Conservation (phyloP, 1,140 invertebrate genomes). For the Cydia splendana region DNA sequence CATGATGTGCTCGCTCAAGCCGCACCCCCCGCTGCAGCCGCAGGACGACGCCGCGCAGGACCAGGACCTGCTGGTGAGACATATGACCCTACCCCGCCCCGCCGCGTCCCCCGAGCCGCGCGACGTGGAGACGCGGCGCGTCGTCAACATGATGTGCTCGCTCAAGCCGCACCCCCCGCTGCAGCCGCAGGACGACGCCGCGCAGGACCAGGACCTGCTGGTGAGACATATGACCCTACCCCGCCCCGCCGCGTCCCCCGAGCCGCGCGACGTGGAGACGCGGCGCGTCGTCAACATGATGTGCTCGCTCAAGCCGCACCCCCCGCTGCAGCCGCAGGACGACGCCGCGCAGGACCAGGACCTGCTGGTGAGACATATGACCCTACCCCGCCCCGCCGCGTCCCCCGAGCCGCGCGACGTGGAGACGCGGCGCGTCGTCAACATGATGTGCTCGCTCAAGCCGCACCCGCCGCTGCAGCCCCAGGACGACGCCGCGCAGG, state of each 20-base stretch:
- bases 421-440: conserved; percentile 92
- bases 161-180: conserved; percentile 84
- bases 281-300: conserved; percentile 96
- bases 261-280: conserved; percentile 89
- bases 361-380: conserved; percentile 58
- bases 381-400: conserved; percentile 89
- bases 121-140: conserved; percentile 90
- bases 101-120: conserved; percentile 86
- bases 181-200: conserved; percentile 21
- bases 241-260: conserved; percentile 87
- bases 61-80: conserved; percentile 57
- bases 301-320: conserved; percentile 92
- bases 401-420: conserved; percentile 88
- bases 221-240: conserved; percentile 84
- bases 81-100: conserved; percentile 92
- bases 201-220: conserved; percentile 51
- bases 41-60: conserved; percentile 6
- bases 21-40: conserved; percentile 72
- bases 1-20: conserved; percentile 96
- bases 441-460: conserved; percentile 97
- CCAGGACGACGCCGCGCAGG: conserved; percentile 3
- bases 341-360: conserved; percentile 39
- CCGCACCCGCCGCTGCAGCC: conserved; percentile 76
- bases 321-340: conserved; percentile 33
- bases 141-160: conserved; percentile 97